Conservation (phyloP, 2,113 vertebrate species). For the Coreoperca whiteheadi region DNA sequence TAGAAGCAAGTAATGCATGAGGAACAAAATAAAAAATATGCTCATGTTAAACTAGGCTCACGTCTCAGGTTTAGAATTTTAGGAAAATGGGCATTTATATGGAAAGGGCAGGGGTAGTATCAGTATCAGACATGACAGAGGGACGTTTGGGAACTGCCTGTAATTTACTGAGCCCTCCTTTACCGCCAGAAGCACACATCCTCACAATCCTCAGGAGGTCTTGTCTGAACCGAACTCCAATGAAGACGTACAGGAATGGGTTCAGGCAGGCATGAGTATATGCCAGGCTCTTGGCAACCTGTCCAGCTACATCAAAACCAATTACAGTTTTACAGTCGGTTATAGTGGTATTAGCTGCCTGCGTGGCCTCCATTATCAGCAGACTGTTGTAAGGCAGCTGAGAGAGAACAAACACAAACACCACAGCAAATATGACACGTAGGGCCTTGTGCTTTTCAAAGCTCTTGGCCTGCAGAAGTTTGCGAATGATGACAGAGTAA, state of each 20-base stretch:
- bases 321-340: conserved; percentile 74
- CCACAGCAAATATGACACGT: conserved; percentile 86
- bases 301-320: conserved; percentile 83
- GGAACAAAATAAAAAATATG: neutral
- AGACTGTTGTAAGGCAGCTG: conserved; percentile 89
- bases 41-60: neutral
- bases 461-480: conserved; percentile 86
- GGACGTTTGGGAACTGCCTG: conserved; percentile 79
- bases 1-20: conserved; percentile 33
- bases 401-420: conserved; percentile 88
- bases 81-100: conserved; percentile 66
- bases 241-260: conserved; percentile 91
- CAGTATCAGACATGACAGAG: conserved; percentile 85
- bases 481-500: conserved; percentile 89
- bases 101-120: conserved; percentile 83
- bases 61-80: neutral
- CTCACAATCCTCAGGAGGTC: conserved; percentile 84
- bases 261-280: conserved; percentile 93
- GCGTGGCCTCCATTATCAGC: conserved; percentile 84
- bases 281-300: conserved; percentile 88
- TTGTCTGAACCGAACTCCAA: conserved; percentile 88
- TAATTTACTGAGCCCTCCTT: conserved; percentile 69
- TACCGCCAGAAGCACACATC: conserved; percentile 44
- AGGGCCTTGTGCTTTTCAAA: conserved; percentile 92
- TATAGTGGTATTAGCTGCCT: conserved; percentile 68